Base-by-base conservation (phyloP, 2,113 vertebrate genomes). In the Carollia perspicillata region DNA sequence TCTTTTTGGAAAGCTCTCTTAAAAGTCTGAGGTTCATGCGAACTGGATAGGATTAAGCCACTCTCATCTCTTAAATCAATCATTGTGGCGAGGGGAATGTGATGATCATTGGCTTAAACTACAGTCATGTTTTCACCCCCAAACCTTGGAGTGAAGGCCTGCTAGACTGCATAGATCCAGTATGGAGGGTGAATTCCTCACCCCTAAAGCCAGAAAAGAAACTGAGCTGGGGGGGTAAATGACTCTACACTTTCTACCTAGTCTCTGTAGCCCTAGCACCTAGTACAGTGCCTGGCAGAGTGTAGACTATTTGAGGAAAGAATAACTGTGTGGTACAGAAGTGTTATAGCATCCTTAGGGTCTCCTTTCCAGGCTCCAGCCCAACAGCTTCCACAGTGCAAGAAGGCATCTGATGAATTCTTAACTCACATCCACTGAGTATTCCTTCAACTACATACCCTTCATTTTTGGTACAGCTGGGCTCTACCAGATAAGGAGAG, bases 381-480 rank as follows among this genome's bases (percentile, higher is more conserved):
- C 37, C 74, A 85, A 75, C 28, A 71, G 47, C 5, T 83, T 95
- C 69, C 63, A 2, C 13, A 55, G 5, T 6, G 10, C 30, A 92
- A 26, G 87, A 88, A 85, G n/a, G 30, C 30, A 75, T 83, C 49
- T 72, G 47, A 87, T n/a, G 26, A 89, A 87, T 95, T 95, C 55
- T 85, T 90, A 88, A 20, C 71, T 92, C 53, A 81, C 3, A 77
- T 49, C 26, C 55, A 81, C 17, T 80, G 55, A 85, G 23, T 66
- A 40, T n/a, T 86, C 75, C 47, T 86, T 95, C 84, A 95, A 92
- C n/a, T 14, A 66, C 16, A 23, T 28, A 6, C 60, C 44, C 58
- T 83, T 94, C 23, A 17, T 77, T 90, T 86, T 79, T 42, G 11
- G 20, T 30, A 37, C 66, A 89, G n/a, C 23, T 42, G 8, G 93